phyloP scores from a whole-genome alignment of 2,113 vertebrate genomes.

The Ochotona curzoniae region DNA sequence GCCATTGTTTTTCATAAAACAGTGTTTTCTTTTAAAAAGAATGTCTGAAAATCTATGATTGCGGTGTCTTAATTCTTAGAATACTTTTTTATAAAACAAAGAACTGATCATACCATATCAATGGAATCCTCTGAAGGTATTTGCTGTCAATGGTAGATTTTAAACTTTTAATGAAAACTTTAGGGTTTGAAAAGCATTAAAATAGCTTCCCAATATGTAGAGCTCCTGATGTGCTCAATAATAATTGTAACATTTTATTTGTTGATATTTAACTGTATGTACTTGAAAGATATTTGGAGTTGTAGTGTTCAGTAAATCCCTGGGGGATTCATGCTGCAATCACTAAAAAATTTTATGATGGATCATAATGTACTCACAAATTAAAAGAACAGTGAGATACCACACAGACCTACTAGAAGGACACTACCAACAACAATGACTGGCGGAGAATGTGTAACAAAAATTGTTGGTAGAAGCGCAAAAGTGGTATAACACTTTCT shows the following conservation, averaged over 20 bases:
- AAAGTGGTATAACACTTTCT: too few relatives aligned
- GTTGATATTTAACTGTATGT: too few relatives aligned
- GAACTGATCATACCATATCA: not conserved
- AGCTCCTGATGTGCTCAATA: not conserved
- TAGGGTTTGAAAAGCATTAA: not conserved
- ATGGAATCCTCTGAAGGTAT: not conserved
- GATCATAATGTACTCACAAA: not conserved
- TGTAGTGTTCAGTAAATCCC: not conserved
- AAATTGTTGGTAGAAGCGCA: too few relatives aligned
- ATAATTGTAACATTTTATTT: not conserved
- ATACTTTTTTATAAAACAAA: not conserved
- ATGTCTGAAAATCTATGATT: not conserved
- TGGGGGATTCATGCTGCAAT: not conserved
- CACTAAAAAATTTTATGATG: not conserved
- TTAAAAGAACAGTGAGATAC: not conserved
- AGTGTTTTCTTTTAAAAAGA: conserved; percentile 11
- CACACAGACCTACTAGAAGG: not conserved
- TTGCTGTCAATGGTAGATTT: not conserved
- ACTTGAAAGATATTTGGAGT: too few relatives aligned
- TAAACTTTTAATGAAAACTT: not conserved
- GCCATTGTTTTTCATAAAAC: not conserved
- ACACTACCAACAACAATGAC: too few relatives aligned
- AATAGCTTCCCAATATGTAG: not conserved
- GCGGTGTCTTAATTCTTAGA: not conserved
- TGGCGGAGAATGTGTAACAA: too few relatives aligned